These are phyloP conservation scores for Recurvirostra avosetta DNA, from an alignment of 2,113 vertebrate genomes.

Conservation along the genomic window DNA sequence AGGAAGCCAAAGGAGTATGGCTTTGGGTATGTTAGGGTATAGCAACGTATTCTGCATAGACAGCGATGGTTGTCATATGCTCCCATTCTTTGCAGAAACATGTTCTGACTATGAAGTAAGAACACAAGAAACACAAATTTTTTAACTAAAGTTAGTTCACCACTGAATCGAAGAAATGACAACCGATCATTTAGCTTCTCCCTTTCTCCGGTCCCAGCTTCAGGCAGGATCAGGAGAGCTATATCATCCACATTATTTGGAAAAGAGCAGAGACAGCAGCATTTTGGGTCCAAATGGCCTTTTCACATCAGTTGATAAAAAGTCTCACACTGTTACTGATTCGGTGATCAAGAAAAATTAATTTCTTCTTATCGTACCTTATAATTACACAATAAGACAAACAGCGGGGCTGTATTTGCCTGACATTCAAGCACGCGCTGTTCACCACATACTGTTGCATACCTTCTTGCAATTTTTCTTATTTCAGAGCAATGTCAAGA, in stretches of 20 bases:
- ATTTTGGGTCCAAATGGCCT: background rate
- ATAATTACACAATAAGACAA: background rate
- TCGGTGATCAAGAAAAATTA: background rate
- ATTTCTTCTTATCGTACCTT: background rate
- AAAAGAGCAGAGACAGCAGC: background rate
- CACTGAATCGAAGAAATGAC: background rate
- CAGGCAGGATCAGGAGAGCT: background rate
- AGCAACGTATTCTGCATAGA: too few species aligned
- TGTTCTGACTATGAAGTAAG: background rate
- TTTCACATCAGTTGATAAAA: background rate
- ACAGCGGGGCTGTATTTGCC: background rate
- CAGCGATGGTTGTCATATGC: background rate
- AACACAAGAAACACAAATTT: background rate
- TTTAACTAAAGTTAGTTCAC: background rate
- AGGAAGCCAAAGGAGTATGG: background rate
- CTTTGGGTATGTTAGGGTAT: background rate
- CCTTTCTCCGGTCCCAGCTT: background rate
- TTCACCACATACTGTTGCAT: background rate
- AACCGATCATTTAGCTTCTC: background rate
- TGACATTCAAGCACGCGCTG: background rate
- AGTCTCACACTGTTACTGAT: background rate
- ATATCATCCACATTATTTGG: background rate
- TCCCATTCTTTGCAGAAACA: background rate
- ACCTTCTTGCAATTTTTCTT: background rate
- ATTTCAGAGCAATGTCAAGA: background rate